Percentiles rank a stretch among this genome's conserved stretches.
Conservation (phyloP, 2,888 invertebrate species). For the Ditula angustiorana region DNA sequence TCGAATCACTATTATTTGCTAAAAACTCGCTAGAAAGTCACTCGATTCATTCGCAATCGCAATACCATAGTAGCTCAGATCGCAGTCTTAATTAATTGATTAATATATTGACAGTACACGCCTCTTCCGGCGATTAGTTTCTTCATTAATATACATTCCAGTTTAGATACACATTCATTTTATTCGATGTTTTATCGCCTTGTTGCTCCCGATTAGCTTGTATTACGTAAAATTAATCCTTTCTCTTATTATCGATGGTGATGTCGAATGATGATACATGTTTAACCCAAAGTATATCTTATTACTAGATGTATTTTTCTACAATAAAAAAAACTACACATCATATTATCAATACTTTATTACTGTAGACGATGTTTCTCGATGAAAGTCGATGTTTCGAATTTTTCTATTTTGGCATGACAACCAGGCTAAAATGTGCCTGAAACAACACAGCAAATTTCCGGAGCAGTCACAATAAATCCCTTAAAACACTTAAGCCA, state of each 20-base stretch:
- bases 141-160: constrained; percentile 56
- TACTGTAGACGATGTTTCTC: too few species aligned
- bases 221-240: constrained; percentile 52
- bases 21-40: constrained; percentile 17
- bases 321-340: too few species aligned
- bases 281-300: too few species aligned
- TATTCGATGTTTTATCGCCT: constrained; percentile 53
- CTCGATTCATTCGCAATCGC: background rate
- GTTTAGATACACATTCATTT: constrained; percentile 68
- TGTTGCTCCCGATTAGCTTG: constrained; percentile 45
- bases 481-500: too few species aligned
- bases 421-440: too few species aligned
- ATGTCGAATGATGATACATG: constrained; percentile 26
- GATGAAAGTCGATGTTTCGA: too few species aligned
- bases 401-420: too few species aligned
- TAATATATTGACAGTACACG: constrained; percentile 46
- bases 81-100: constrained; percentile 45
- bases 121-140: constrained; percentile 47
- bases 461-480: too few species aligned
- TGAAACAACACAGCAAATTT: too few species aligned
- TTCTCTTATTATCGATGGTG: constrained; percentile 46
- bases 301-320: too few species aligned
- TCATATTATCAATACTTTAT: too few species aligned
- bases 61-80: constrained; percentile 8
- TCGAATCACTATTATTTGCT: background rate